Conservation (phyloP, 2,888 invertebrate genomes). For the Patella depressa region DNA sequence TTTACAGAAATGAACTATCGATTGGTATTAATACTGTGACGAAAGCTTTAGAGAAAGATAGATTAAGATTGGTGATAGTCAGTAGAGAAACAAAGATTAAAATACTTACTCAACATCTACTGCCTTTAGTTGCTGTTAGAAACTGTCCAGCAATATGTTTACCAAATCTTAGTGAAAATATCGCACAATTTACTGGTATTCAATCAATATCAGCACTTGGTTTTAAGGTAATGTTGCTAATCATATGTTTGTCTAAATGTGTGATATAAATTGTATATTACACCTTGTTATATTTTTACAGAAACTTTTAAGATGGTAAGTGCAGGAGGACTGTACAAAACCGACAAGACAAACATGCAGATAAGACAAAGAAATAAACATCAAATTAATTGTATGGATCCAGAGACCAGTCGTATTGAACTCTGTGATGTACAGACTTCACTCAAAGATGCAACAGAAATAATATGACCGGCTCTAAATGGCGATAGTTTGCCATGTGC, state of each 20-base stretch:
- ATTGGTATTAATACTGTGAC: slow-evolving; percentile 39
- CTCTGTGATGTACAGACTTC: no score
- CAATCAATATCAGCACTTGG: slow-evolving; percentile 28
- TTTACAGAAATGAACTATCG: slow-evolving; percentile 44
- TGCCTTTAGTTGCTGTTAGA: slow-evolving; percentile 38
- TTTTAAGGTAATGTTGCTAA: slow-evolving; percentile 25
- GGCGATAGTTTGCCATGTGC: no score
- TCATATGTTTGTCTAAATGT: not conserved
- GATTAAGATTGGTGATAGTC: slow-evolving; percentile 38
- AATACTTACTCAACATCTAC: slow-evolving; percentile 36
- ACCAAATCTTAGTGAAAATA: slow-evolving; percentile 26
- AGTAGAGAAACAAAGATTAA: slow-evolving; percentile 37
- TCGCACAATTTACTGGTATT: slow-evolving; percentile 18
- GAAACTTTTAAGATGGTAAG: no score
- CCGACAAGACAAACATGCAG: no score
- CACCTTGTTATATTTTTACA: no score
- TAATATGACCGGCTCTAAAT: no score
- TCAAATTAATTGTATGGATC: no score
- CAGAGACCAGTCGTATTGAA: no score
- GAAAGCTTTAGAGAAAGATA: slow-evolving; percentile 39
- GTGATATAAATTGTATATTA: not conserved
- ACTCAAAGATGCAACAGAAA: no score
- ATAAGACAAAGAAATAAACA: no score
- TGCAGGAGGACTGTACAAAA: no score
- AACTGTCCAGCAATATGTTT: slow-evolving; percentile 40